Conservation (phyloP, 2,797 vertebrate genomes). For the Melanotaenia pygmaea region DNA sequence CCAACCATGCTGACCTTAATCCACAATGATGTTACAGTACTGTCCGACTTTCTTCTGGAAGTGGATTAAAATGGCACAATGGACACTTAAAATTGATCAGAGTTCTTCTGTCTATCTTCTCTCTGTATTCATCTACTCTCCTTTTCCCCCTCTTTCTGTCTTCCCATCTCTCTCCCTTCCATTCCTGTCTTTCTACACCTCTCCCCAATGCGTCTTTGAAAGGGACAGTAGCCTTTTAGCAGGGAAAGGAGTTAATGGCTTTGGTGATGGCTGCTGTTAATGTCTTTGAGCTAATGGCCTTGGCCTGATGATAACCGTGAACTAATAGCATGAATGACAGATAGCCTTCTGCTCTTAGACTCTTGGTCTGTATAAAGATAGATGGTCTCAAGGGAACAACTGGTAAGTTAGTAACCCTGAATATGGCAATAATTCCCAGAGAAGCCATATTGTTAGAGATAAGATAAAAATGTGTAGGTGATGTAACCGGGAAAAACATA, state of each 20-base stretch:
- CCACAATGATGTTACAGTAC: neutral
- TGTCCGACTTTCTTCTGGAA: slow-evolving; percentile 8
- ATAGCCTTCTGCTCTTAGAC: slow-evolving; percentile 64
- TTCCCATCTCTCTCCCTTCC: slow-evolving; percentile 20
- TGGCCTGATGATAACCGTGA: slow-evolving; percentile 72
- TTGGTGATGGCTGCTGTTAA: slow-evolving; percentile 73
- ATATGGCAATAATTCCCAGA: slow-evolving; percentile 52
- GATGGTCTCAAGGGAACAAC: slow-evolving; percentile 64
- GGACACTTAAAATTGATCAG: slow-evolving; percentile 32
- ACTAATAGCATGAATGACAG: slow-evolving; percentile 74
- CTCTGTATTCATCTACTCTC: neutral
- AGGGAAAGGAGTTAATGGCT: slow-evolving; percentile 69
- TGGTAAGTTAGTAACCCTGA: slow-evolving; percentile 44
- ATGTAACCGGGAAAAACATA: slow-evolving; percentile 36
- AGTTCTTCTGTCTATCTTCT: slow-evolving; percentile 22
- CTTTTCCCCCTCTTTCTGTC: slow-evolving; percentile 16
- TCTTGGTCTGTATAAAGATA: slow-evolving; percentile 54
- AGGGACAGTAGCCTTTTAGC: slow-evolving; percentile 73
- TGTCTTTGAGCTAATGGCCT: slow-evolving; percentile 78
- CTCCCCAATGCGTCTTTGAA: slow-evolving; percentile 72
- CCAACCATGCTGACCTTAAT: too few relatives aligned
- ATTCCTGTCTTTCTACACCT: slow-evolving; percentile 31
- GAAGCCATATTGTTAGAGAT: slow-evolving; percentile 43
- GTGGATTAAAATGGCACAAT: slow-evolving; percentile 23
- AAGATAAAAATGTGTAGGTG: slow-evolving; percentile 38